These are phyloP conservation scores for Sceloporus tristichus DNA, from an alignment of 2,113 vertebrate genomes.

Conservation along the genomic window DNA sequence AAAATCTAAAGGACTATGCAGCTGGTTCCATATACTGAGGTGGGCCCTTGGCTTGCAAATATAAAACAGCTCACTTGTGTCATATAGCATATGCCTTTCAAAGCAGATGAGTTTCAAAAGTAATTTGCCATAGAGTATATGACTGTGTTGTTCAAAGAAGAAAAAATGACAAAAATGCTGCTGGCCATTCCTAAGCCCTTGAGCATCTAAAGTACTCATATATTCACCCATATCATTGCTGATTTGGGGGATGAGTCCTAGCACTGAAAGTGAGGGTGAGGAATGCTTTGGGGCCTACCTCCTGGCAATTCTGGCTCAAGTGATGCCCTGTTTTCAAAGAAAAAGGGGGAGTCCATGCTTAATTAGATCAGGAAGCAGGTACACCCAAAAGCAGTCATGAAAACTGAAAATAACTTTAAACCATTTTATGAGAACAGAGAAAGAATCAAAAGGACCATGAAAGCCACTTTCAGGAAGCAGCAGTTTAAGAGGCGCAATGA, in stretches of 20 bases:
- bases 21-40: not conserved
- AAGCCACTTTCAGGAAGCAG: not conserved
- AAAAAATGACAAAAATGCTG: not conserved
- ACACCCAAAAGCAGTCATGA: not conserved
- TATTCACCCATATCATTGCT: not conserved
- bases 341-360: not conserved
- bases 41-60: not conserved
- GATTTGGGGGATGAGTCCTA: not conserved
- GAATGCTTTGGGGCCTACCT: not conserved
- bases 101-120: not conserved
- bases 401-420: not conserved
- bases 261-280: not conserved
- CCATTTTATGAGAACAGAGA: not conserved
- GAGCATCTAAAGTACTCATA: not conserved
- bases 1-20: not conserved
- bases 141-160: not conserved
- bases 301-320: not conserved
- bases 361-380: not conserved
- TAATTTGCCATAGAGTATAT: not conserved
- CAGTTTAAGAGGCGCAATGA: too few species aligned
- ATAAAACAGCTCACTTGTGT: not conserved
- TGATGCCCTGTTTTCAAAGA: not conserved
- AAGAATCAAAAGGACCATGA: too few species aligned
- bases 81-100: not conserved
- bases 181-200: not conserved